phyloP scores from a whole-genome alignment of 2,888 invertebrate species.

The Clistopyga incitator region DNA sequence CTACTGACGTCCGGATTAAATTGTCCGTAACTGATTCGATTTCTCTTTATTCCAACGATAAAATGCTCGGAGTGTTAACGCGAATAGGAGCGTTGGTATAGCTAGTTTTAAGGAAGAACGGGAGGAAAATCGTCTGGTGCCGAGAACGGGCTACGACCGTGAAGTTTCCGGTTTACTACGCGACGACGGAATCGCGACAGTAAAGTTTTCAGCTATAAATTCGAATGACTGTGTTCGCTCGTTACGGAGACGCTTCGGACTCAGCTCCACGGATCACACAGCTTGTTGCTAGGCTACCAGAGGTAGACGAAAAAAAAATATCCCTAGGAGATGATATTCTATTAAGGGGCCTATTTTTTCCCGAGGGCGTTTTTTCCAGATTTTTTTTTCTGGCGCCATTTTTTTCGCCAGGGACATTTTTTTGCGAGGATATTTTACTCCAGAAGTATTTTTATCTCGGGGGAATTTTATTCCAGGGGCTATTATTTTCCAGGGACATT shows the following conservation, averaged over 20 bases:
- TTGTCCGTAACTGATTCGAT: constrained; percentile 67
- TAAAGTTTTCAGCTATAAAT: constrained; percentile 61
- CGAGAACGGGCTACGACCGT: constrained; percentile 42
- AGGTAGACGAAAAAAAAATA: too few relatives aligned
- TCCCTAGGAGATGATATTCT: too few relatives aligned
- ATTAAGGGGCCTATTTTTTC: too few relatives aligned
- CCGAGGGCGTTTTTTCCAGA: too few relatives aligned
- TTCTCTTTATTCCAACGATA: constrained; percentile 62
- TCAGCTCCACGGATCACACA: constrained; percentile 44
- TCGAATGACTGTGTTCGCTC: constrained; percentile 64
- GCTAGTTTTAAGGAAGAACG: not conserved
- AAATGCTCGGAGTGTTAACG: constrained; percentile 44
- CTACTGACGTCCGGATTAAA: constrained; percentile 61
- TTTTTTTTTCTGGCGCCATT: too few relatives aligned
- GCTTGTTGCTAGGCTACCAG: not conserved
- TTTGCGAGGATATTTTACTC: too few relatives aligned
- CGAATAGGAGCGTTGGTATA: constrained; percentile 28
- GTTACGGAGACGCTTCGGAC: constrained; percentile 45
- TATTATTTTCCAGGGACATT: too few relatives aligned
- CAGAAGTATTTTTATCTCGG: too few relatives aligned
- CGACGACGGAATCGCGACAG: constrained; percentile 58
- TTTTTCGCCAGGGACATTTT: too few relatives aligned
- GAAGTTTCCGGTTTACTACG: constrained; percentile 55
- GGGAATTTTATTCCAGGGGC: too few relatives aligned
- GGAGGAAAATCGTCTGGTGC: constrained; percentile 24